Base-by-base conservation (phyloP, 2,113 vertebrate genomes). In the Oncorhynchus nerka region DNA sequence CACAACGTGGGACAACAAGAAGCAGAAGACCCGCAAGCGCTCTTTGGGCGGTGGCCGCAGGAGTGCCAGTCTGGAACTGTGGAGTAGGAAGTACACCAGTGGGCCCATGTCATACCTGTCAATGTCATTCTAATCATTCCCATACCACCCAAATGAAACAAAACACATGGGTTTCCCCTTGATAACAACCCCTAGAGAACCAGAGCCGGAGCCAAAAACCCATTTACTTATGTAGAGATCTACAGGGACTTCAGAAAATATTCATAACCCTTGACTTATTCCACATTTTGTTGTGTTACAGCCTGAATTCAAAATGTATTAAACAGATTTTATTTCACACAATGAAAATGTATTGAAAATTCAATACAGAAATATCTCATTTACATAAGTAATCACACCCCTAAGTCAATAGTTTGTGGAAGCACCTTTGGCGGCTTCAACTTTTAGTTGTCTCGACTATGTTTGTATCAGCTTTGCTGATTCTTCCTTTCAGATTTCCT, bases 81-180 rank as follows among this genome's bases (percentile, higher is more conserved):
- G 94, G 94, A 93, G 92, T 84, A 91, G 94, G 74, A 94, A 94
- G 84, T 94, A 94, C 90, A 93, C 90, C 81, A 94, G 94, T 87
- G 93, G 93, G 80, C 94, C 94, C 87, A 93, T 94, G 94, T 93
- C 94, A 85, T 94, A 94, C 78, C 84, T 94, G 89, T 94, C 94
- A 76, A 91, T 94, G 87, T 94, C 93, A 84, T 94, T 94, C 85
- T 94, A 90, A 91, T 87, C 86, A 89, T 86, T 87, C 80, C 78
- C 84, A 86, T 87, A 79, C 78, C 49, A n/a, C 71, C 34, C 72
- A n/a, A 59, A 51, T 61, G 68, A 68, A 68, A 26, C 79, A 68
- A 24, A 59, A 70, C 79, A 66, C 34, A 70, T 24, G 39, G 77
- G 77, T 30, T 68, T 51, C 69, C 32, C 11, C 55, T 73, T 70